Evolutionary conservation across 2,113 vertebrate species (phyloP).

Genomic region (Myodes glareolus): DNA sequence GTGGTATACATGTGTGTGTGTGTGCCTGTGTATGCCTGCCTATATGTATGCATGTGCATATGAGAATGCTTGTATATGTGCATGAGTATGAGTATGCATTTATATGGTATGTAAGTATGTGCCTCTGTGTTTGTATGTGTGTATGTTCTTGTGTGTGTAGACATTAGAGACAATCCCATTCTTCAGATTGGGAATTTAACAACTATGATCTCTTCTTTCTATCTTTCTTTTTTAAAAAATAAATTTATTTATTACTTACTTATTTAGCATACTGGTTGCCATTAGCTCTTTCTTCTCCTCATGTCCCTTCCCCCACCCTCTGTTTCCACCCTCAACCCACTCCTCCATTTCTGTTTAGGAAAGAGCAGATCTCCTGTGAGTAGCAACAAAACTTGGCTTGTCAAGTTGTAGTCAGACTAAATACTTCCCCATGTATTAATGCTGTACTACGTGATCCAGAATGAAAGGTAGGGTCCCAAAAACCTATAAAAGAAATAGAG

Average conservation of each 20-base stretch:
- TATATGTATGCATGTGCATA: not conserved
- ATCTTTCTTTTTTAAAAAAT: not conserved
- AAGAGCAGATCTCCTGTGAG: not conserved
- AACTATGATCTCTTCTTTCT: not conserved
- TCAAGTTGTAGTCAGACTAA: not conserved
- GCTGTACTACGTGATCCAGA: rapidly evolving
- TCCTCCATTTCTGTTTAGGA: not conserved
- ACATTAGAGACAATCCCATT: not conserved
- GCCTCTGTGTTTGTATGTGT: not conserved
- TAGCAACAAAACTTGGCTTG: not conserved
- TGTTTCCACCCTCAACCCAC: not conserved
- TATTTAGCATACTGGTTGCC: not conserved
- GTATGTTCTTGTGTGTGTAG: not conserved
- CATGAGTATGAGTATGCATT: not conserved
- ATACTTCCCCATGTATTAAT: not conserved
- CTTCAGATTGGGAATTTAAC: not conserved
- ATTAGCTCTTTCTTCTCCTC: not conserved
- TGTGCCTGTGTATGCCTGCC: not conserved
- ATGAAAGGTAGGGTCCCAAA: not conserved
- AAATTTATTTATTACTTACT: no score
- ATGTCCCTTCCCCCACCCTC: not conserved
- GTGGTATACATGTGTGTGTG: not conserved
- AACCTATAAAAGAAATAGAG: not conserved
- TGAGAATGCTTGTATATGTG: no score
- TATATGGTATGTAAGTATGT: not conserved